phyloP scores from a whole-genome alignment of 2,888 invertebrate genomes.

The Opisthograptis luteolata region DNA sequence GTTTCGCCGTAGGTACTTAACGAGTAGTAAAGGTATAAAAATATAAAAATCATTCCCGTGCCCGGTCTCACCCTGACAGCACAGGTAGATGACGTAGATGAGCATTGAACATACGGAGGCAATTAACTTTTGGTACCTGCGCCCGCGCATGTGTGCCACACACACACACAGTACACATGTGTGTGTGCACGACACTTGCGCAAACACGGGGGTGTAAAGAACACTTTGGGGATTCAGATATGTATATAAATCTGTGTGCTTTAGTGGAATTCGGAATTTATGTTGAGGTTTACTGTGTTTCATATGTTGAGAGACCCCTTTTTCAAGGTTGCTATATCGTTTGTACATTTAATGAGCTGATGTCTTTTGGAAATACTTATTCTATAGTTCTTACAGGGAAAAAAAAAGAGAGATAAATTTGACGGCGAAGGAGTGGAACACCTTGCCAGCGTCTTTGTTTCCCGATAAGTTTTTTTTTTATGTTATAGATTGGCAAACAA shows the following conservation, averaged over 20 bases:
- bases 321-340: too few relatives aligned
- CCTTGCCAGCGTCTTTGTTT: too few relatives aligned
- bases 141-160: slow-evolving; percentile 52
- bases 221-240: slow-evolving; percentile 47
- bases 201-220: slow-evolving; percentile 66
- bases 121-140: slow-evolving; percentile 82
- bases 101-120: slow-evolving; percentile 81
- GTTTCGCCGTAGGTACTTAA: slow-evolving; percentile 32
- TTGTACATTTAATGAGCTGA: too few relatives aligned
- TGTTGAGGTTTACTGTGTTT: slow-evolving; percentile 65
- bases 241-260: slow-evolving; percentile 49
- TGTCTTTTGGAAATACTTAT: too few relatives aligned
- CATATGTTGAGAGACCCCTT: slow-evolving; percentile 61
- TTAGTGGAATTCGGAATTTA: slow-evolving; percentile 79
- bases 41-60: slow-evolving; percentile 43
- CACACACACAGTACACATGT: slow-evolving; percentile 21
- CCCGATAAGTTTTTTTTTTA: too few relatives aligned
- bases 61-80: slow-evolving; percentile 48
- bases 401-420: too few relatives aligned
- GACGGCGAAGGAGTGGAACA: too few relatives aligned
- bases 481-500: too few relatives aligned
- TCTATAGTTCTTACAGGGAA: too few relatives aligned
- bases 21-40: slow-evolving; percentile 36
- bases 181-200: slow-evolving; percentile 65
- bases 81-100: slow-evolving; percentile 66